Conservation (phyloP, 2,113 vertebrate genomes). For the Alaudala cheleensis region DNA sequence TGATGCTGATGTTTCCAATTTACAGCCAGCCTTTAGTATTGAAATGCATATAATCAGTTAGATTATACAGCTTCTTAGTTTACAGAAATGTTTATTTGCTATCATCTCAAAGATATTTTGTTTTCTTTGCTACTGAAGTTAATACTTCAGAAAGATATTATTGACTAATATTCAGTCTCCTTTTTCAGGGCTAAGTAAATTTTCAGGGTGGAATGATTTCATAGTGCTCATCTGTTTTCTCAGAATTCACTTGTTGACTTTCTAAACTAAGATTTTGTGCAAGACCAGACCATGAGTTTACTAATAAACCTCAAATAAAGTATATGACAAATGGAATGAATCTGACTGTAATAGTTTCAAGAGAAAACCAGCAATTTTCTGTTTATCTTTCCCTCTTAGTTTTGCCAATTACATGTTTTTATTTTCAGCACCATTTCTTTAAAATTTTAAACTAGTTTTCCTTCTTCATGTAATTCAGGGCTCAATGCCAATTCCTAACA, state of each 20-base stretch:
- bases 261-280: not conserved
- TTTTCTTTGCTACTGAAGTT: not conserved
- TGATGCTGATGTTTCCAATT: not conserved
- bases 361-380: not conserved
- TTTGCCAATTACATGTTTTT: not conserved
- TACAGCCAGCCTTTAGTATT: not conserved
- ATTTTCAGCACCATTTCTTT: conserved; percentile 27
- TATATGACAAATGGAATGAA: conserved; percentile 1
- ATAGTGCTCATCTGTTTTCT: not conserved
- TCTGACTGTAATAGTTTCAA: conserved; percentile 1
- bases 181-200: not conserved
- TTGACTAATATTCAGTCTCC: not conserved
- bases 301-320: conserved; percentile 39
- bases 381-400: not conserved
- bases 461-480: not conserved
- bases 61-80: not conserved
- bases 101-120: not conserved
- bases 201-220: not conserved
- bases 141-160: not conserved
- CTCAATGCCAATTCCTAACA: not conserved
- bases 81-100: not conserved
- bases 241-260: not conserved
- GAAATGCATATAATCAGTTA: not conserved
- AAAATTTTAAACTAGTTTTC: conserved; percentile 8
- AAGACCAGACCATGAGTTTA: not conserved